These are phyloP conservation scores for Oryzias sinensis DNA, from an alignment of 2,797 vertebrate species.

Conservation along the genomic window DNA sequence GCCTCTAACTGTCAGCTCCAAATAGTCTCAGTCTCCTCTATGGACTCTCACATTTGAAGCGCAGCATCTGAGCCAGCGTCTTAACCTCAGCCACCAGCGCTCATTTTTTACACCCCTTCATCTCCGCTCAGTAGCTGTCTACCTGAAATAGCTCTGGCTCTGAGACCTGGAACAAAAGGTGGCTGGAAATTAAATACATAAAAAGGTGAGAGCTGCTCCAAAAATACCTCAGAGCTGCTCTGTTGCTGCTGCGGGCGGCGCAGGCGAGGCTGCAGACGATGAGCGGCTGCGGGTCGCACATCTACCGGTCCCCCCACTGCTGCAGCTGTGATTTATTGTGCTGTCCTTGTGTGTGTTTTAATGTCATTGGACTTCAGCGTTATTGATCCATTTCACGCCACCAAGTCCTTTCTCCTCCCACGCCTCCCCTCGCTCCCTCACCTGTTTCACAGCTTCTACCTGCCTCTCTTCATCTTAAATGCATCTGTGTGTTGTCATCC, in stretches of 20 bases:
- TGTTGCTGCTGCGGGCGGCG: conserved; percentile 14
- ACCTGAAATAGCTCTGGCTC: conserved; percentile 64
- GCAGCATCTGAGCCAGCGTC: conserved; percentile 36
- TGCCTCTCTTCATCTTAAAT: conserved; percentile 56
- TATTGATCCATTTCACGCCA: conserved; percentile 60
- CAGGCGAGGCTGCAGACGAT: not conserved
- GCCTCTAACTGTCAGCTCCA: conserved; percentile 56
- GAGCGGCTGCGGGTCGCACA: not conserved
- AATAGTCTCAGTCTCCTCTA: conserved; percentile 38
- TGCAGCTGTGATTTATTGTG: conserved; percentile 46
- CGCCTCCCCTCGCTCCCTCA: conserved; percentile 24
- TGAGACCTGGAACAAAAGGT: conserved; percentile 36
- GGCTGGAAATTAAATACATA: conserved; percentile 61
- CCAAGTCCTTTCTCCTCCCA: conserved; percentile 17
- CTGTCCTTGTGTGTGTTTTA: conserved; percentile 66
- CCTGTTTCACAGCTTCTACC: conserved; percentile 64
- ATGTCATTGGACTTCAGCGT: conserved; percentile 61
- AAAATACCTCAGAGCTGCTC: conserved; percentile 50
- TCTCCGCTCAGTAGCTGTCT: conserved; percentile 37
- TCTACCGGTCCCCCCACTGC: not conserved
- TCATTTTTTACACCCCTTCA: conserved; percentile 22
- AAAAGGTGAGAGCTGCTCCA: conserved; percentile 56
- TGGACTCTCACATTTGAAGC: conserved; percentile 19
- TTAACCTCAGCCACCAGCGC: conserved; percentile 24
- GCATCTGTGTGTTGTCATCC: conserved; percentile 54